A percentile compares a stretch with the other conserved stretches of the same genome.
These are phyloP conservation scores for Oncorhynchus mykiss DNA, from an alignment of 2,113 vertebrate genomes.

Conservation along the genomic window DNA sequence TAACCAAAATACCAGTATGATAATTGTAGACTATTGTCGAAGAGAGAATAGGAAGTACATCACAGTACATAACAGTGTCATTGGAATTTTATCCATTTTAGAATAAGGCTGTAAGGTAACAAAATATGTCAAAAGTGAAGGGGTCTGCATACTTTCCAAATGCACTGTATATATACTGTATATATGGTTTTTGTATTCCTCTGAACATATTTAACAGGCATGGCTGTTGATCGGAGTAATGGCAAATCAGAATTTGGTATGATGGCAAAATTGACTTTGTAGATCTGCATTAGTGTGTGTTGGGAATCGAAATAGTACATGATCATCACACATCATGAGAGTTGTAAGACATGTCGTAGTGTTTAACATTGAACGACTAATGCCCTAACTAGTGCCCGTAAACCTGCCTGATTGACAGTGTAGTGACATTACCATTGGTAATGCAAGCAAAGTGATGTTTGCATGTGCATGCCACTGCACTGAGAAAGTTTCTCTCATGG, in stretches of 20 bases:
- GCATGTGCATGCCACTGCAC: constrained; percentile 85
- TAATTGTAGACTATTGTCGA: not conserved
- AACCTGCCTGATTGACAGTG: constrained; percentile 66
- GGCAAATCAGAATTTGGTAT: constrained; percentile 30
- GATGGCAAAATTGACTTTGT: constrained; percentile 45
- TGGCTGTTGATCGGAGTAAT: constrained; percentile 18
- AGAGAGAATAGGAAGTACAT: not conserved
- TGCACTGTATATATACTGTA: not conserved
- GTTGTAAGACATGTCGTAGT: constrained; percentile 21
- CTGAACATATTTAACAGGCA: constrained; percentile 30
- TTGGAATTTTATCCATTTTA: not conserved
- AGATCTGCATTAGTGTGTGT: constrained; percentile 14
- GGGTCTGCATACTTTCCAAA: too few species aligned
- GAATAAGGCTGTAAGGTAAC: not conserved
- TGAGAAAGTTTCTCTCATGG: constrained; percentile 60
- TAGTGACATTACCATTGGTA: constrained; percentile 4
- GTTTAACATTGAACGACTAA: constrained; percentile 64
- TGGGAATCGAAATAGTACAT: constrained; percentile 70
- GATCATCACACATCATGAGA: constrained; percentile 75
- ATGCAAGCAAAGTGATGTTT: constrained; percentile 70
- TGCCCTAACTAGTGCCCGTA: constrained; percentile 49
- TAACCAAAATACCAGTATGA: too few species aligned
- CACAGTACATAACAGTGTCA: not conserved
- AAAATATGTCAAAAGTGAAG: not conserved
- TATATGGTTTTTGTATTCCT: not conserved